Evolutionary conservation across 2,888 invertebrate species (phyloP), one percentile per base, ranked within the genome.

Genomic region (Bedellia somnulentella): DNA sequence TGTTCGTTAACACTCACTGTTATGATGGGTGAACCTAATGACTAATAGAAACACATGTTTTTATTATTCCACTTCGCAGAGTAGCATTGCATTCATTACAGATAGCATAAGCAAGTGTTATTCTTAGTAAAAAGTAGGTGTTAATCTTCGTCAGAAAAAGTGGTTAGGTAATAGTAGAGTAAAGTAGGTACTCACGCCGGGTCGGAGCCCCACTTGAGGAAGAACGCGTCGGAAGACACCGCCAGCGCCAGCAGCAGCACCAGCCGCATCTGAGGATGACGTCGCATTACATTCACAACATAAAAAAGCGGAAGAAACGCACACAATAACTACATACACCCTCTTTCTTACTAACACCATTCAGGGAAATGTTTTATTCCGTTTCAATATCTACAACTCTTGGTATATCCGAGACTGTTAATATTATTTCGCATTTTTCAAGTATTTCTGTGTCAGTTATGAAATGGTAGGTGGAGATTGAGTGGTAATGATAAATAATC

Each of bases 151-250:
- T n/a, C n/a, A n/a, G n/a, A n/a, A n/a, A n/a, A n/a, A n/a, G n/a
- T n/a, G n/a, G n/a, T n/a, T n/a, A n/a, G n/a, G n/a, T n/a, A n/a
- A n/a, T n/a, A n/a, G n/a, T n/a, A n/a, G n/a, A n/a, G n/a, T 37
- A 40, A 38, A 42, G 34, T 32, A 33, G 31, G 34, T 45, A 73
- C 73, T 50, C 63, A 80, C 79, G 70, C 47, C 27, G 76, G 57
- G 38, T 76, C 71, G 13, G 73, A 66, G 22, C 78, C 77, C 78
- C 78, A 79, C 45, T 73, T 75, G 32, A 78, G 46, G 49, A 79
- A 79, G 45, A 78, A 79, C 1, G 70, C 79, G 29, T 78, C 70
- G 3, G 73, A 56, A 1, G 68, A 57, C n/a, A 66, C 59, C 2
- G 71, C 41, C 34, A 68, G 41, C 30, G 55, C 64, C 44, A 76